Evolutionary conservation across 37 sponge, comb jelly and placozoan species (phyloP), one percentile per base, ranked within the genome.

Genomic region (Hexactinellida sp.): DNA sequence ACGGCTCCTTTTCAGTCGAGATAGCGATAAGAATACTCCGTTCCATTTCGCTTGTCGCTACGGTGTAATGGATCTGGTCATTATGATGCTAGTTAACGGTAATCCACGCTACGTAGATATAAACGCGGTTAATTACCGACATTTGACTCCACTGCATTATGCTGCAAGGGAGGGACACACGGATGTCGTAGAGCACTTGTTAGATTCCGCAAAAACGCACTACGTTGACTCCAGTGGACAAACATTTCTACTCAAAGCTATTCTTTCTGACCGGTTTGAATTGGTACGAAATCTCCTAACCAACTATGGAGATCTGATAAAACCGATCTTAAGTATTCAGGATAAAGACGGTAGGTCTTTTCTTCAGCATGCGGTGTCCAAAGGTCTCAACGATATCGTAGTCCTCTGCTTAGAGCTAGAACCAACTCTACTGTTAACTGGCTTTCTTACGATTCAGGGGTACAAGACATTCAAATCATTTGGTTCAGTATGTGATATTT

Each of bases 11-110:
- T 28, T 10, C 32, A 63, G 76, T 63, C 3, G 76, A 63, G 76
- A 63, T 63, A n/a, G 5, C 5, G 76, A 63, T 28, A 10, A n/a
- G 76, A 63, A 63, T n/a, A 63, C 76, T 10, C 76, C 76, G 13
- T 63, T 63, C 3, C 76, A 63, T n/a, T 63, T 63, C 19, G 76
- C 76, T 63, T 63, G 76, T 63, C 76, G 76, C 34, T 21, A 63
- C 76, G 76, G 76, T 7, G 76, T 10, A 3, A 32, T 63, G 3
- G 76, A 63, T 23, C 34, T 63, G 34, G 76, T 63, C 13, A 32
- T 5, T 7, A 3, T 63, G 5, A 63, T 63, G 76, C 30, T 63
- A 28, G 5, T 7, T 10, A 7, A 10, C 21, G 34, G 13, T 23
- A 63, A 28, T 21, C 30, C 76, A 25, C 52, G 16, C 13, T 63